These are phyloP conservation scores for Piezodorus guildinii DNA, from an alignment of 1,140 invertebrate species.

Conservation along the genomic window DNA sequence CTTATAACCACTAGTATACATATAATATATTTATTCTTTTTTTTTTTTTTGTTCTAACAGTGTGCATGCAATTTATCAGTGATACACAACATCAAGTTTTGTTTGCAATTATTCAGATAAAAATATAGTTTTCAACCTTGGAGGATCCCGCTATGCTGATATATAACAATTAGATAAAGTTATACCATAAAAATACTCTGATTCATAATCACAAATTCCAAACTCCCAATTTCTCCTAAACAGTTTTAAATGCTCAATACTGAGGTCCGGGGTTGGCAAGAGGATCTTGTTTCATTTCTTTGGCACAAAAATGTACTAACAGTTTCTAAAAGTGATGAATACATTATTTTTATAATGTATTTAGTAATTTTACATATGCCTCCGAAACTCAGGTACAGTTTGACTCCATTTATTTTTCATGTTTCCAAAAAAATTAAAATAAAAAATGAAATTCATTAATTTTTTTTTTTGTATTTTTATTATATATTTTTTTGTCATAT, in stretches of 20 bases:
- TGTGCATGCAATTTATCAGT: conserved; percentile 7
- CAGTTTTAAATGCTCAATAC: neutral
- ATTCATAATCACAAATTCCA: conserved; percentile 2
- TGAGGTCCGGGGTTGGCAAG: conserved; percentile 14
- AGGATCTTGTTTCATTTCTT: neutral
- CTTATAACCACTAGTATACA: neutral
- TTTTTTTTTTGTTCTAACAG: conserved; percentile 9
- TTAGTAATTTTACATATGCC: conserved; percentile 12
- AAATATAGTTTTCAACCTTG: conserved; percentile 6
- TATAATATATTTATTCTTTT: conserved; percentile 1
- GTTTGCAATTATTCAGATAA: neutral
- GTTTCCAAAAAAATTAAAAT: neutral
- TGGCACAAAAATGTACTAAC: neutral
- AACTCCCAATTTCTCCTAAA: neutral
- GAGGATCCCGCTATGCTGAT: neutral
- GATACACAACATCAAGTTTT: conserved; percentile 9
- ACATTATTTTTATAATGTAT: neutral
- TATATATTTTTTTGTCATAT: neutral
- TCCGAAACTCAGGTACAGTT: conserved; percentile 23
- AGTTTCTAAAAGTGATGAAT: neutral
- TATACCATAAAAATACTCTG: conserved; percentile 1
- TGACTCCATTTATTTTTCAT: conserved; percentile 12
- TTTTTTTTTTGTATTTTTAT: neutral
- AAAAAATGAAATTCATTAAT: neutral
- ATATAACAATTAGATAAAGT: neutral